Evolutionary conservation across 2,113 vertebrate genomes (phyloP).

Genomic region (Lepus americanus): DNA sequence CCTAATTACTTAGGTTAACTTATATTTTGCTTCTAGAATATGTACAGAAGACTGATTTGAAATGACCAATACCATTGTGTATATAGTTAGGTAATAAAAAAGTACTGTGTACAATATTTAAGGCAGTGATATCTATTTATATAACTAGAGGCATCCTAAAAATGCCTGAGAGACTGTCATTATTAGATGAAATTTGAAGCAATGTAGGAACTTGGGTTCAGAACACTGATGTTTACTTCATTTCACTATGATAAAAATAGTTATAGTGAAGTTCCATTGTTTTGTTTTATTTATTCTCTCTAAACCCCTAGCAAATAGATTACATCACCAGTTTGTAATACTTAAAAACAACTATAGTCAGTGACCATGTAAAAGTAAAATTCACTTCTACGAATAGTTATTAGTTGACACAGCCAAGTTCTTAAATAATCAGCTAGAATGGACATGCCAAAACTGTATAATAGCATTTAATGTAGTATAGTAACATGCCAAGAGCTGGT

Average conservation of each 20-base stretch:
- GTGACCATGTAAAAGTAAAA: constrained; percentile 48
- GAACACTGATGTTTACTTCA: not conserved
- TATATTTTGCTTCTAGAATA: not conserved
- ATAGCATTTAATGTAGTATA: constrained; percentile 54
- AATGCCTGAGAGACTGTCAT: not conserved
- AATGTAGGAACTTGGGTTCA: not conserved
- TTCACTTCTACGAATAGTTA: constrained; percentile 42
- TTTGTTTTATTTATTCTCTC: constrained; percentile 46
- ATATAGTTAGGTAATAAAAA: not conserved
- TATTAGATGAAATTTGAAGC: constrained; percentile 24
- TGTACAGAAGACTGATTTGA: not conserved
- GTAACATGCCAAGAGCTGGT: not conserved
- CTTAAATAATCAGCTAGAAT: constrained; percentile 1
- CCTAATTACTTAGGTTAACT: not conserved
- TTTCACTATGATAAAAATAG: constrained; percentile 13
- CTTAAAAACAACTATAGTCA: not conserved
- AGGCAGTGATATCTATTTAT: not conserved
- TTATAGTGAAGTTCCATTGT: constrained; percentile 5
- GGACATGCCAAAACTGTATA: constrained; percentile 10
- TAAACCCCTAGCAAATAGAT: not conserved
- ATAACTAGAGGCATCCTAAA: not conserved
- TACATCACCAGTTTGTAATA: constrained; percentile 5
- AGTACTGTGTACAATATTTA: not conserved
- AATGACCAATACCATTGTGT: not conserved
- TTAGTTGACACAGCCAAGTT: constrained; percentile 43